Conservation (phyloP, 2,888 invertebrate genomes). For the Synergus japonicus region DNA sequence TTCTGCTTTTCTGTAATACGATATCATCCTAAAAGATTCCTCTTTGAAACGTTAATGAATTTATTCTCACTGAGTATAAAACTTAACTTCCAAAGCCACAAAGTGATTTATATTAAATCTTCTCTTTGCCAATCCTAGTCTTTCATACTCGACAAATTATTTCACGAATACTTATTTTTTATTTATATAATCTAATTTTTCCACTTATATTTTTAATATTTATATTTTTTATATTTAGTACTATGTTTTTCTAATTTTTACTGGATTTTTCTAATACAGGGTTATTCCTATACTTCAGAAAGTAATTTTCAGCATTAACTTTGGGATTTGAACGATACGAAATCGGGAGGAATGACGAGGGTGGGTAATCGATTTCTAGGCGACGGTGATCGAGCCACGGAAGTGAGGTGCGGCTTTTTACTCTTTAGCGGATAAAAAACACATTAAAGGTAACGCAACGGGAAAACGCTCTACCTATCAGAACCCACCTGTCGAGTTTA, state of each 20-base stretch:
- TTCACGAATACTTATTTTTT: no score
- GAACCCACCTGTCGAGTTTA: slow-evolving; percentile 65
- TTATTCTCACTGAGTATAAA: slow-evolving; percentile 7
- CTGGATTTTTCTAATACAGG: no score
- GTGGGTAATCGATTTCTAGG: slow-evolving; percentile 58
- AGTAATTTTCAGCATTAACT: neutral
- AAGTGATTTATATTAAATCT: neutral
- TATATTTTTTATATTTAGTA: no score
- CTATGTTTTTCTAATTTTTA: neutral
- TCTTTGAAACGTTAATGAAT: slow-evolving; percentile 17
- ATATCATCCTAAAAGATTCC: slow-evolving; percentile 4
- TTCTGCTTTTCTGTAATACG: slow-evolving; percentile 43
- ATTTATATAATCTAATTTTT: no score
- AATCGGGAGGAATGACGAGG: slow-evolving; percentile 20
- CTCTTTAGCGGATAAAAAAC: slow-evolving; percentile 46
- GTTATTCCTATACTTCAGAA: neutral
- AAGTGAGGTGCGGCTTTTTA: slow-evolving; percentile 59
- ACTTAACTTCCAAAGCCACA: neutral
- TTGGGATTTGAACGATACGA: neutral
- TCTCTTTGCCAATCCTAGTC: neutral
- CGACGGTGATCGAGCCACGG: slow-evolving; percentile 54
- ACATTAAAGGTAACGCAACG: slow-evolving; percentile 50
- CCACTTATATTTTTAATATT: neutral
- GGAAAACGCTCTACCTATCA: slow-evolving; percentile 45
- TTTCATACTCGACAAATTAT: neutral